A percentile compares a stretch with the other conserved stretches of the same genome.
phyloP scores from a whole-genome alignment of 1,140 invertebrate genomes.

The Trichonephila clavipes region DNA sequence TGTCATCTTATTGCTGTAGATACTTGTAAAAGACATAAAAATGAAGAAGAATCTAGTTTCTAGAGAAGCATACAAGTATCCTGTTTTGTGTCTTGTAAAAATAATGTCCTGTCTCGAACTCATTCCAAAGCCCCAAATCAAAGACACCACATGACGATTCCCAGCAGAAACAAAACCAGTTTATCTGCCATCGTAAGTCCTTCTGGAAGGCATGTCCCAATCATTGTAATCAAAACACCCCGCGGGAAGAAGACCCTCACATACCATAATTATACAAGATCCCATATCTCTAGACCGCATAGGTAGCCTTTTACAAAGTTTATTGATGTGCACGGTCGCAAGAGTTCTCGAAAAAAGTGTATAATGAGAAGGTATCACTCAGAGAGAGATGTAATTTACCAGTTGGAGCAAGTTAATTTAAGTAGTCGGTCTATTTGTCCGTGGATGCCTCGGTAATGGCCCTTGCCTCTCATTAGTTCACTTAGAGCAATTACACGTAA shows the following conservation, averaged over 20 bases:
- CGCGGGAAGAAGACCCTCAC: neutral
- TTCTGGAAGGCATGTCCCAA: neutral
- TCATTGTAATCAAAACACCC: conserved; percentile 6
- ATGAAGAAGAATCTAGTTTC: too few relatives aligned
- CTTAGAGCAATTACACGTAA: conserved; percentile 32
- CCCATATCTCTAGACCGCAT: neutral
- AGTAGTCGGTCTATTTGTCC: conserved; percentile 37
- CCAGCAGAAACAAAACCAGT: conserved; percentile 7
- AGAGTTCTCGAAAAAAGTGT: conserved; percentile 10
- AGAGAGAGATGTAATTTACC: conserved; percentile 37
- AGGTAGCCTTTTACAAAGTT: neutral
- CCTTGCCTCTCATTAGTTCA: conserved; percentile 31
- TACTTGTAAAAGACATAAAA: too few relatives aligned
- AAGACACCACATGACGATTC: neutral
- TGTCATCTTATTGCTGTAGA: too few relatives aligned
- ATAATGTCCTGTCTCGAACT: too few relatives aligned
- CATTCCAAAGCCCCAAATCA: neutral
- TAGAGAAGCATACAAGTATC: too few relatives aligned
- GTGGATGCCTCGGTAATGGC: neutral
- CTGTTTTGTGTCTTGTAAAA: too few relatives aligned
- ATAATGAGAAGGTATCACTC: conserved; percentile 42
- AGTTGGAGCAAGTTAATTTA: conserved; percentile 54
- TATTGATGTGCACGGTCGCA: neutral
- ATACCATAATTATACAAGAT: neutral
- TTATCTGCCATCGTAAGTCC: neutral